Percentiles rank a stretch among this genome's conserved stretches.
Evolutionary conservation across 1,140 invertebrate species (phyloP).

Genomic region (Drosophila tsacasi): DNA sequence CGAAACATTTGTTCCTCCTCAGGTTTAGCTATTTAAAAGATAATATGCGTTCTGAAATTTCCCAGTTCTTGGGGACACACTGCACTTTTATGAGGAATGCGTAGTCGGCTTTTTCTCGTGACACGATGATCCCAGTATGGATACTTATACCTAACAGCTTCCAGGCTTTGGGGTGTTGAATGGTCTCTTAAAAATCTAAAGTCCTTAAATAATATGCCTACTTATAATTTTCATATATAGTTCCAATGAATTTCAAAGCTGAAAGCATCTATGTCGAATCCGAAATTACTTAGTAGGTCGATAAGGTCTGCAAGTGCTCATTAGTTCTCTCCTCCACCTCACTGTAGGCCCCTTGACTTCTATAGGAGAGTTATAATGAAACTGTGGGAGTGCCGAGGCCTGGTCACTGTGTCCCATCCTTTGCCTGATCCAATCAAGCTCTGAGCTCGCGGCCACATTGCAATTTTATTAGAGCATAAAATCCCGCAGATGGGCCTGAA

Average conservation of each 20-base stretch:
- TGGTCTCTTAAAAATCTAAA: not conserved
- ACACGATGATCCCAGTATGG: not conserved
- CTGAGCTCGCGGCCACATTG: constrained; percentile 57
- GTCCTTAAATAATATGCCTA: too few relatives aligned
- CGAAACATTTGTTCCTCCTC: not conserved
- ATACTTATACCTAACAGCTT: constrained; percentile 38
- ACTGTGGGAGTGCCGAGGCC: constrained; percentile 2
- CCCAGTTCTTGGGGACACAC: not conserved
- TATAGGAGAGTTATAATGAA: constrained; percentile 1
- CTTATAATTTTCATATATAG: too few relatives aligned
- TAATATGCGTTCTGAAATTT: not conserved
- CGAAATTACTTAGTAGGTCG: not conserved
- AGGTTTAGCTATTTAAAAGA: not conserved
- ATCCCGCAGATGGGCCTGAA: constrained; percentile 62
- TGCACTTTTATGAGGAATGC: not conserved
- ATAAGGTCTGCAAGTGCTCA: not conserved
- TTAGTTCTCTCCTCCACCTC: not conserved
- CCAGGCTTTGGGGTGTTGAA: constrained; percentile 35
- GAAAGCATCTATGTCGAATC: too few relatives aligned
- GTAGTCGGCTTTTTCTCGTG: too few relatives aligned
- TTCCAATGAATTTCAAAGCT: not conserved
- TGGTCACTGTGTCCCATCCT: constrained; percentile 21
- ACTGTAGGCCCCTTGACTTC: constrained; percentile 10
- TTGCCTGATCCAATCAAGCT: constrained; percentile 64
- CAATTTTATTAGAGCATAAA: constrained; percentile 59